A percentile compares a stretch with the other conserved stretches of the same genome.
Conservation (phyloP, 2,888 invertebrate genomes). For the Athalia rosae region DNA sequence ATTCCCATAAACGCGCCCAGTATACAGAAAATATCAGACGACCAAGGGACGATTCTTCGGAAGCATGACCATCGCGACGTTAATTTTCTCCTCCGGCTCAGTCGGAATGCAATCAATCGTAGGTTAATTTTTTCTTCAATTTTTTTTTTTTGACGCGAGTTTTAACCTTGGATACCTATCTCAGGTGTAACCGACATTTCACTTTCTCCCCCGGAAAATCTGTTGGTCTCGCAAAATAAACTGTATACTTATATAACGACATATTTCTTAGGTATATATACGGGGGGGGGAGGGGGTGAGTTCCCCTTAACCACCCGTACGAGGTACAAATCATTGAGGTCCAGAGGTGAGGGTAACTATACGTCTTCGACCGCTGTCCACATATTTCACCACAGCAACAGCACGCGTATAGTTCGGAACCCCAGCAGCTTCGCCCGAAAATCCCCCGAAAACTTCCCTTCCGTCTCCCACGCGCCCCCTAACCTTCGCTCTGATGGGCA, state of each 20-base stretch:
- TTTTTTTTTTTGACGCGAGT: background rate
- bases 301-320: conserved; percentile 41
- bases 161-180: background rate
- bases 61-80: no score
- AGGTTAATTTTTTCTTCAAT: background rate
- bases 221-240: conserved; percentile 23
- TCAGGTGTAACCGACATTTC: background rate
- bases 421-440: background rate
- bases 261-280: conserved; percentile 19
- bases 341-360: conserved; percentile 40
- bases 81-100: background rate
- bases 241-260: conserved; percentile 9
- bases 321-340: conserved; percentile 59
- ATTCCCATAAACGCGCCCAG: background rate
- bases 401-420: background rate
- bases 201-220: conserved; percentile 29
- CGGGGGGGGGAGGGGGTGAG: background rate
- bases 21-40: no score
- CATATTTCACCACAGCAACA: conserved; percentile 32
- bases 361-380: conserved; percentile 40
- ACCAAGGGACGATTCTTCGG: no score
- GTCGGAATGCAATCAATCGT: background rate
- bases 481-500: no score
- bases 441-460: background rate
- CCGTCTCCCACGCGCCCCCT: no score